These are phyloP conservation scores for Pelosia muscerda DNA, from an alignment of 2,888 invertebrate species.

Conservation along the genomic window DNA sequence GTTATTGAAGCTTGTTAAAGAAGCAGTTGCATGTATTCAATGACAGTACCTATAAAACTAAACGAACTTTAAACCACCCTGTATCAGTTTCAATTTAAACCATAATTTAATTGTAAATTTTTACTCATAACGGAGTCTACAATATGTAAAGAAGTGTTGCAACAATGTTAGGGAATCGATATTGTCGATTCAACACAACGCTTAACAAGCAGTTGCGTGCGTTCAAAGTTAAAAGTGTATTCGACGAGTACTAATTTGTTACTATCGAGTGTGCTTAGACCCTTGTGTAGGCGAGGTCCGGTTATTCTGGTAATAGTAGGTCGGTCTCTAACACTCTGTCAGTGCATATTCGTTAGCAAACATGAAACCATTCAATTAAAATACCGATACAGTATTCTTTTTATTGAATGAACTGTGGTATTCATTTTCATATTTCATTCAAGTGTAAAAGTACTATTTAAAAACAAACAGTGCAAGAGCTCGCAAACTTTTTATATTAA, in stretches of 20 bases:
- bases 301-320: conserved; percentile 23
- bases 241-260: not conserved
- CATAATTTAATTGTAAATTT: not conserved
- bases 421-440: not conserved
- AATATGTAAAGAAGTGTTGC: conserved; percentile 16
- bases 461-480: not conserved
- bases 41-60: no score
- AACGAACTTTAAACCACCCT: no score
- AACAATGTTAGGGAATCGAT: conserved; percentile 28
- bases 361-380: conserved; percentile 18
- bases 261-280: conserved; percentile 23
- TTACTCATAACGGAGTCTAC: not conserved
- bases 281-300: conserved; percentile 31
- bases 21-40: no score
- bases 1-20: no score
- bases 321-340: conserved; percentile 6
- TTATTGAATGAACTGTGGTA: not conserved
- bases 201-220: conserved; percentile 16
- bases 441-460: not conserved
- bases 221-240: not conserved
- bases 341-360: not conserved
- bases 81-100: not conserved
- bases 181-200: conserved; percentile 38
- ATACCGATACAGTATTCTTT: conserved; percentile 5
- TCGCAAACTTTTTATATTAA: not conserved